Evolutionary conservation across 1,140 invertebrate genomes (phyloP), one percentile per base, ranked within the genome.

Genomic region (Temnothorax curvispinosus): DNA sequence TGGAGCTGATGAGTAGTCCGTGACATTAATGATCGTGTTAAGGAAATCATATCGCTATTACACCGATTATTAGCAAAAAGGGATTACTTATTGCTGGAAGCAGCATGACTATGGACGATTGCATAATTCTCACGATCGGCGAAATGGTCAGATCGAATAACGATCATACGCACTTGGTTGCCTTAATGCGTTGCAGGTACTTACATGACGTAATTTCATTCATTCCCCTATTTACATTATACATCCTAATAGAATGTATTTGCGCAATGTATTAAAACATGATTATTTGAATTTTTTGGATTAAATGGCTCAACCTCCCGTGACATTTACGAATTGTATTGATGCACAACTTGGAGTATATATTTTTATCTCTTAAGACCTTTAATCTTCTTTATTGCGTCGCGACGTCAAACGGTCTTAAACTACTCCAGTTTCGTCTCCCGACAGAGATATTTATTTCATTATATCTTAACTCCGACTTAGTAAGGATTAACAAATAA

Each of bases 21-120:
- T 35, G 50, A 9, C 18, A 47, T 52, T 78, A 50, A 78, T 35
- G 47, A 52, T 18, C 47, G 32, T 32, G 21, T 81, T 81, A 81
- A 44, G 64, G 6, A 80, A 47, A 81, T 81, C 35, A 8, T 11
- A 38, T 52, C 1, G 1, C 0, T 38, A 41, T 47, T 47, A 69
- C 6, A 50, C 0, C n/a, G 13, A 8, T 67, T 52, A 80, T 65
- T 54, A 52, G 4, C 13, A 21, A 54, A 47, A 35, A 64, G 18
- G 27, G 18, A 38, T 65, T 21, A 50, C 0, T 78, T n/a, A n/a
- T n/a, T 35, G 38, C 13, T 47, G 3, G 15, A 62, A 47, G 15
- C 41, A 50, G 6, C 15, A 44, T 32, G 8, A 47, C 18, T 78
- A 35, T 32, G 18, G 9, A 32, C 56, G 3, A 44, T 62, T 18